Conservation (phyloP, 2,113 vertebrate species). For the Athene noctua region DNA sequence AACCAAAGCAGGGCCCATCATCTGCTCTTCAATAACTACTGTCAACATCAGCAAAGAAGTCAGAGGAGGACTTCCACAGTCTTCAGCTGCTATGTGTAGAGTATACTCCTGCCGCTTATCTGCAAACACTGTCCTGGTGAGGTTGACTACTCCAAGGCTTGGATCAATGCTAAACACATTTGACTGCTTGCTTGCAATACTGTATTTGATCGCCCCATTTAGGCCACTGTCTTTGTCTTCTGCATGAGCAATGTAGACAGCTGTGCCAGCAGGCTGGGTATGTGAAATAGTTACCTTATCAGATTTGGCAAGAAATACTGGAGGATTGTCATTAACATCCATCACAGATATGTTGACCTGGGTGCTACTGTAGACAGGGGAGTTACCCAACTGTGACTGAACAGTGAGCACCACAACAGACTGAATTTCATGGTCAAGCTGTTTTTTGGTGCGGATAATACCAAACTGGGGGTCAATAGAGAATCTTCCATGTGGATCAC, state of each 20-base stretch:
- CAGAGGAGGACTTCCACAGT: slow-evolving; percentile 77
- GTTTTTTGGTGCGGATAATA: slow-evolving; percentile 75
- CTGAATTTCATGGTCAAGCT: slow-evolving; percentile 84
- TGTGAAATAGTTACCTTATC: slow-evolving; percentile 74
- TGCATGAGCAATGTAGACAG: slow-evolving; percentile 85
- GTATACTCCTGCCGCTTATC: slow-evolving; percentile 47
- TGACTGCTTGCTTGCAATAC: slow-evolving; percentile 57
- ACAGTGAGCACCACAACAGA: slow-evolving; percentile 76
- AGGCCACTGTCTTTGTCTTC: slow-evolving; percentile 84
- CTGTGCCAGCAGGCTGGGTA: slow-evolving; percentile 76
- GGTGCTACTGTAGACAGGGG: slow-evolving; percentile 77
- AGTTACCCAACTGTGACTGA: slow-evolving; percentile 78
- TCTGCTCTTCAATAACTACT: slow-evolving; percentile 70
- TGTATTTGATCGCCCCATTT: slow-evolving; percentile 83
- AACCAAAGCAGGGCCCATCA: slow-evolving; percentile 63
- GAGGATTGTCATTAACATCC: slow-evolving; percentile 88
- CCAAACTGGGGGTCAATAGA: slow-evolving; percentile 81
- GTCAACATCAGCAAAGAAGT: slow-evolving; percentile 75
- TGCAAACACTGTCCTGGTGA: slow-evolving; percentile 68
- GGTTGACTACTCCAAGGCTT: slow-evolving; percentile 75
- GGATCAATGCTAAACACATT: slow-evolving; percentile 77
- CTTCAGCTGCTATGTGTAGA: slow-evolving; percentile 79
- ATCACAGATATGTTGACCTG: slow-evolving; percentile 83
- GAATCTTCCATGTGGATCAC: slow-evolving; percentile 82
- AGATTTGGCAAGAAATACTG: slow-evolving; percentile 71